A percentile compares a stretch with the other conserved stretches of the same genome.
phyloP scores from a whole-genome alignment of 2,797 vertebrate genomes.

The Astyanax mexicanus region DNA sequence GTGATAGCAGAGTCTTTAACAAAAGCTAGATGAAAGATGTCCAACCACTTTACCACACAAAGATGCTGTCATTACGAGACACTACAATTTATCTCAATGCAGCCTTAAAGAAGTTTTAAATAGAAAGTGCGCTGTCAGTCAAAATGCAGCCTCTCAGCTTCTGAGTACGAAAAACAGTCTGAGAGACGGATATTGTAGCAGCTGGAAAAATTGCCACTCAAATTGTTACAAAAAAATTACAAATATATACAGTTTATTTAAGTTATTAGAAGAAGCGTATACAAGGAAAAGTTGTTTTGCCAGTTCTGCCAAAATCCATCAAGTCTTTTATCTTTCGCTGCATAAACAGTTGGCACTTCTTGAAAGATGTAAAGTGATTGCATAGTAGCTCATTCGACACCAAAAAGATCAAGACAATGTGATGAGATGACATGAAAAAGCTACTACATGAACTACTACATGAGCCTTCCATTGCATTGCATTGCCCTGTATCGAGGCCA shows the following conservation, averaged over 20 bases:
- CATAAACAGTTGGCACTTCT: too few species aligned
- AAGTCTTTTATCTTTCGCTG: neutral
- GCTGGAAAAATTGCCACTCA: too few species aligned
- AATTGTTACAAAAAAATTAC: neutral
- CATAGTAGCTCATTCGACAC: too few species aligned
- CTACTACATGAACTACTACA: too few species aligned
- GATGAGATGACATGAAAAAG: too few species aligned
- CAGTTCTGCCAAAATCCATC: neutral
- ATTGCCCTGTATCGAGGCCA: too few species aligned
- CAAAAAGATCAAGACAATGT: too few species aligned
- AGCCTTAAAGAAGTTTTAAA: neutral
- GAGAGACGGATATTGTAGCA: neutral
- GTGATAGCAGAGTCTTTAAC: slow-evolving; percentile 29
- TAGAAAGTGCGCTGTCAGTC: neutral
- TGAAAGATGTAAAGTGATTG: too few species aligned
- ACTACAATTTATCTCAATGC: neutral
- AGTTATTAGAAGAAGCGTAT: neutral
- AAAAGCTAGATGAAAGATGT: slow-evolving; percentile 35
- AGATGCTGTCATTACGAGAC: slow-evolving; percentile 40
- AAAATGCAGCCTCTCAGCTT: neutral
- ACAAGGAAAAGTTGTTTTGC: neutral
- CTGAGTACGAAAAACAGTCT: slow-evolving; percentile 13
- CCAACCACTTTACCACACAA: slow-evolving; percentile 40
- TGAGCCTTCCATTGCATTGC: too few species aligned
- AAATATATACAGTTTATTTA: neutral